These are phyloP conservation scores for Cyprinodon variegatus DNA, from an alignment of 2,113 vertebrate genomes.

Conservation along the genomic window DNA sequence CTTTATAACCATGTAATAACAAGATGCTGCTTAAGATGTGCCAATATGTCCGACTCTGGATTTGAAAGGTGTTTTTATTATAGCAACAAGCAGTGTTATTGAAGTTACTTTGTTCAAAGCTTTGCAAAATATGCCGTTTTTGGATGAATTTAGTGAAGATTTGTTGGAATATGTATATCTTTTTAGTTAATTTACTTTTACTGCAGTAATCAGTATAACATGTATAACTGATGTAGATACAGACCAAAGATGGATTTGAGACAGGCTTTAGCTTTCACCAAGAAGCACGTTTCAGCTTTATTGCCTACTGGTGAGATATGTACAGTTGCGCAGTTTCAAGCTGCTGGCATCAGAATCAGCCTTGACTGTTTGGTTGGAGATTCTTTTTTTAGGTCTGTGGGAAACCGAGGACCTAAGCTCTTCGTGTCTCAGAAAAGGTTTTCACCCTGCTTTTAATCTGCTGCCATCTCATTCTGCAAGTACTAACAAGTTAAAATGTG, in stretches of 20 bases:
- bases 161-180: neutral
- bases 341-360: neutral
- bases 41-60: too few species aligned
- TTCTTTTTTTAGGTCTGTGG: neutral
- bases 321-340: neutral
- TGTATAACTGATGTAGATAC: neutral
- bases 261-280: neutral
- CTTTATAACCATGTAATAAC: too few species aligned
- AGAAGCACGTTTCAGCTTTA: neutral
- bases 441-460: neutral
- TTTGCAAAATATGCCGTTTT: neutral
- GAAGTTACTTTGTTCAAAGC: neutral
- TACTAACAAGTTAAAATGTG: conserved; percentile 2
- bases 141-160: neutral
- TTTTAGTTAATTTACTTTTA: too few species aligned
- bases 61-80: too few species aligned
- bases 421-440: neutral
- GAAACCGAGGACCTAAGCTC: neutral
- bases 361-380: neutral
- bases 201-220: neutral
- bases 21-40: too few species aligned
- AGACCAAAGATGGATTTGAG: neutral
- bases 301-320: too few species aligned
- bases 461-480: conserved; percentile 2
- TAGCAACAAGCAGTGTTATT: too few species aligned